A percentile compares a stretch with the other conserved stretches of the same genome.
These are phyloP conservation scores for Hippoglossus hippoglossus DNA, from an alignment of 2,797 vertebrate species.

Conservation along the genomic window DNA sequence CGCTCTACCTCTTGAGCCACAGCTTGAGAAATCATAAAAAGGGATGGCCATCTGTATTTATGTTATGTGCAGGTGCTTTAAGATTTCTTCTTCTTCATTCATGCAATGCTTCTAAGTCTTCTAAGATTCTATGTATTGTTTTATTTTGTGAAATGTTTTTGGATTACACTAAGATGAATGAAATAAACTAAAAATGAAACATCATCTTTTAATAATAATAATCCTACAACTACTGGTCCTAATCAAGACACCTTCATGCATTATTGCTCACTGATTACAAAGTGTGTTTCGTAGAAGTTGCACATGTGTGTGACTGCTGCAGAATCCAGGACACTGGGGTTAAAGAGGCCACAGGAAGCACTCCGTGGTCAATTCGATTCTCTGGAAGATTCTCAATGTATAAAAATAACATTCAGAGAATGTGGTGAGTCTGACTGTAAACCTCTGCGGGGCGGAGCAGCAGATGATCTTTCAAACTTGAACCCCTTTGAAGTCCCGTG, in stretches of 20 bases:
- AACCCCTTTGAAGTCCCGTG: slow-evolving; percentile 59
- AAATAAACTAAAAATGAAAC: too few relatives aligned
- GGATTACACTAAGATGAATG: too few relatives aligned
- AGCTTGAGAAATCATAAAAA: too few relatives aligned
- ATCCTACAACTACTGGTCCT: too few relatives aligned
- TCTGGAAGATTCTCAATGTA: not conserved
- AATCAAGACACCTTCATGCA: not conserved
- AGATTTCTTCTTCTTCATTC: too few relatives aligned
- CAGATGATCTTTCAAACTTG: slow-evolving; percentile 58
- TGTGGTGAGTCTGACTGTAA: slow-evolving; percentile 44
- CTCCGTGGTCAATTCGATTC: slow-evolving; percentile 33
- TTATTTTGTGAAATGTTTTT: too few relatives aligned
- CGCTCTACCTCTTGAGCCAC: too few relatives aligned
- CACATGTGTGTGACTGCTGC: not conserved
- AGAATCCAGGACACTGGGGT: slow-evolving; percentile 5
- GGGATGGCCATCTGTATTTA: too few relatives aligned
- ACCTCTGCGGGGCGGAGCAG: slow-evolving; percentile 40
- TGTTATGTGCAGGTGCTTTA: too few relatives aligned
- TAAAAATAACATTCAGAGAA: slow-evolving; percentile 28
- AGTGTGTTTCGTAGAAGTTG: not conserved
- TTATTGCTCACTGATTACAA: not conserved
- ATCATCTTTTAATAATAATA: too few relatives aligned
- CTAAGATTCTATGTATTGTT: too few relatives aligned
- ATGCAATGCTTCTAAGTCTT: too few relatives aligned
- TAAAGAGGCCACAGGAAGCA: slow-evolving; percentile 35